Evolutionary conservation across 2,888 invertebrate species (phyloP), one percentile per base, ranked within the genome.

Genomic region (Ophioninae sp.): DNA sequence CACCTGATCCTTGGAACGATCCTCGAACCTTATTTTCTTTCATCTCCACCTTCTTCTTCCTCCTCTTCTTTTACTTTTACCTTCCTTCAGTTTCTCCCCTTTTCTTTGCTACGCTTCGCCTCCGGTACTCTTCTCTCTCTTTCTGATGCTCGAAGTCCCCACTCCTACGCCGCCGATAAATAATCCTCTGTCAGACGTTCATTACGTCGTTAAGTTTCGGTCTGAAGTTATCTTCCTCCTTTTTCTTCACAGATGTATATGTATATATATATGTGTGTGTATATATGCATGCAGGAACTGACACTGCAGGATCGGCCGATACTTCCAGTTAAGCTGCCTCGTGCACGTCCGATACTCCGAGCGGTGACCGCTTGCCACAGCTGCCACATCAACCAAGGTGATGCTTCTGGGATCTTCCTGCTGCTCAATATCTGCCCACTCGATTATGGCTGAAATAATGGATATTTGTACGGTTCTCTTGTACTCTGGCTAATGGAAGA

Each of bases 151-250:
- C 83, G 74, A 82, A 72, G 71, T 80, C 81, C 59, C 64, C 86
- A 84, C 85, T 80, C 83, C 81, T 76, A 82, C 81, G 77, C 86
- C 84, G 84, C 79, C 82, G 87, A 91, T 91, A 91, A 91, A 91
- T 91, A 91, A 91, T 90, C 89, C 90, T 88, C 88, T 88, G 89
- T 89, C 91, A 89, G 91, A 91, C 90, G 90, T 90, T 91, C 91
- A 90, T 91, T 91, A 90, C 90, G 88, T 90, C 90, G 90, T 91
- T 91, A 91, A 91, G 87, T 91, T 90, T 91, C 87, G 88, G 87
- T 84, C 87, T 84, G 86, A 87, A 89, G 86, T 89, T 88, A 89
- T 88, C 84, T 87, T 83, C 83, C 79, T 75, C 56, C 76, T 81
- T 63, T 78, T 74, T 73, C 30, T 69, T 65, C 82, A 81, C 44